A percentile compares a stretch with the other conserved stretches of the same genome.
Conservation (phyloP, 2,797 vertebrate genomes). For the Eptatretus atami region DNA sequence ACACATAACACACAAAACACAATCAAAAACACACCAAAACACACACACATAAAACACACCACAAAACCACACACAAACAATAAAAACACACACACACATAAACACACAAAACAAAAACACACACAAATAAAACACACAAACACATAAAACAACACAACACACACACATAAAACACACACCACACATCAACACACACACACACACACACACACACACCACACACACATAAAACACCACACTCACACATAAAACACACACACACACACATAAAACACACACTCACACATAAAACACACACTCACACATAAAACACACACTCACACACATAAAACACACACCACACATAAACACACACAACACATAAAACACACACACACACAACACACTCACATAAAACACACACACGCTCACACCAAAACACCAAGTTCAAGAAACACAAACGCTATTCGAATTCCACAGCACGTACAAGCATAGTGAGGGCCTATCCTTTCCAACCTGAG, state of each 20-base stretch:
- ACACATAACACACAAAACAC: background rate
- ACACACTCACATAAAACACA: background rate
- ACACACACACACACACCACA: too few species aligned
- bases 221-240: background rate
- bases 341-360: background rate
- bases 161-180: too few species aligned
- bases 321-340: background rate
- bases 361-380: background rate
- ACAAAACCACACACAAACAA: background rate
- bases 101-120: background rate
- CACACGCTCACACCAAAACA: too few species aligned
- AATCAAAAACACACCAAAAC: background rate
- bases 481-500: slow-evolving; percentile 61
- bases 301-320: background rate
- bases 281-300: background rate
- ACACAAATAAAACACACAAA: background rate
- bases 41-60: background rate
- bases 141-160: too few species aligned
- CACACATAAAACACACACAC: background rate
- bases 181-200: too few species aligned
- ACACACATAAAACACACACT: background rate
- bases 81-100: background rate
- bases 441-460: background rate
- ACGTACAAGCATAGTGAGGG: background rate
- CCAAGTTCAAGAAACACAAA: background rate